Base-by-base conservation (phyloP, 2,888 invertebrate genomes). In the Metallyticus violacea region DNA sequence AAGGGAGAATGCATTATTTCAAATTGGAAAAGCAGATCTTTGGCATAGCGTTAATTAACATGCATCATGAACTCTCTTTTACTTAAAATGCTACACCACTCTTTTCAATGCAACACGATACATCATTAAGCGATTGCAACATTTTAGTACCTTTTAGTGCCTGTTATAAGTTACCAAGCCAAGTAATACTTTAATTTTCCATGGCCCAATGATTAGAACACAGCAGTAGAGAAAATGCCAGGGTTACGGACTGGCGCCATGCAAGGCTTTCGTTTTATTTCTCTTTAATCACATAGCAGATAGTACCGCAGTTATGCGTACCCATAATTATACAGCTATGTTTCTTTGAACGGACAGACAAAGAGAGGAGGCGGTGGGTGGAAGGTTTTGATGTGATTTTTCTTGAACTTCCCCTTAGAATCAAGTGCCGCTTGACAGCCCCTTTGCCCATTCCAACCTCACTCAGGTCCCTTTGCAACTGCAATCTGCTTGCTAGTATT, bases 361-460 rank as follows among this genome's bases (percentile, higher is more conserved):
- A n/a, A n/a, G n/a, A 62, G 40, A 30, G 28, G 26, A 27, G 76
- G 77, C 6, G 26, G 77, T 28, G 81, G 40, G 30, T 25, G 80
- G 80, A 29, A 29, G 77, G 83, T 83, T 77, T 62, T 83, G 28
- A 77, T 77, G 83, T 82, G 82, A 82, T 30, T 82, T 82, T 81
- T 40, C 40, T 40, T 81, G 28, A 83, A 76, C 77, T 83, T 83
- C 77, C 83, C 83, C 83, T 83, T 27, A 25, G 40, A 22, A 62
- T 62, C 22, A 62, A 62, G 40, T 62, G 83, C 83, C 28, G 83
- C 76, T 15, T 5, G 28, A 7, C 83, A 83, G 77, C 83, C 83
- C 83, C 83, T 83, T 77, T 77, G 83, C 83, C 83, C 83, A 27
- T 77, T 77, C 77, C 77, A 77, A 77, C 83, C 83, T 83, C 40